Evolutionary conservation across 1,140 invertebrate species (phyloP).

Genomic region (Oscheius sp.): DNA sequence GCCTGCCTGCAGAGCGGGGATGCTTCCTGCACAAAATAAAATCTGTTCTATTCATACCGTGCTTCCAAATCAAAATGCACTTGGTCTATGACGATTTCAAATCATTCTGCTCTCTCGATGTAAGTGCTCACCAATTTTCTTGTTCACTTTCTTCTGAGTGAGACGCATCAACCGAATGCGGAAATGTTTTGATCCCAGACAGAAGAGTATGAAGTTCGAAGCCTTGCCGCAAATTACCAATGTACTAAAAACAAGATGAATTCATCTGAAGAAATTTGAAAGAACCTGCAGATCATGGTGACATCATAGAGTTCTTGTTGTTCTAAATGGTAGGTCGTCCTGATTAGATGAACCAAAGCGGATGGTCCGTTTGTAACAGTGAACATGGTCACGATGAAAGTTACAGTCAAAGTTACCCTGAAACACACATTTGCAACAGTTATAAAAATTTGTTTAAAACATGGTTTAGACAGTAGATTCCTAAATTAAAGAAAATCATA

Average conservation of each 20-base stretch:
- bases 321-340: constrained; percentile 25
- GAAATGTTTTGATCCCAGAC: constrained; percentile 58
- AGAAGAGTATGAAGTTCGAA: constrained; percentile 59
- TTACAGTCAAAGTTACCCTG: constrained; percentile 55
- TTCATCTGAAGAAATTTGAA: neutral
- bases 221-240: constrained; percentile 56
- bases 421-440: no score
- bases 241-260: constrained; percentile 40
- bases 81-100: no score
- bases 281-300: constrained; percentile 44
- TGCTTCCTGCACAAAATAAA: neutral
- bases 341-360: constrained; percentile 52
- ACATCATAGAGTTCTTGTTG: constrained; percentile 39
- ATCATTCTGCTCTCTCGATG: neutral
- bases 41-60: neutral
- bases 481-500: no score
- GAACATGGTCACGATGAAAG: constrained; percentile 58
- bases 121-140: constrained; percentile 48
- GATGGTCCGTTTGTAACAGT: constrained; percentile 58
- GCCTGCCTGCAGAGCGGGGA: neutral
- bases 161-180: constrained; percentile 49
- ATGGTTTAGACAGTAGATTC: no score
- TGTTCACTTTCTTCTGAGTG: constrained; percentile 56
- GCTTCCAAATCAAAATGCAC: no score
- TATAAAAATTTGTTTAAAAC: no score